Percentiles rank a stretch among this genome's conserved stretches.
These are phyloP conservation scores for Galeruca laticollis DNA, from an alignment of 2,888 invertebrate genomes.

Conservation along the genomic window DNA sequence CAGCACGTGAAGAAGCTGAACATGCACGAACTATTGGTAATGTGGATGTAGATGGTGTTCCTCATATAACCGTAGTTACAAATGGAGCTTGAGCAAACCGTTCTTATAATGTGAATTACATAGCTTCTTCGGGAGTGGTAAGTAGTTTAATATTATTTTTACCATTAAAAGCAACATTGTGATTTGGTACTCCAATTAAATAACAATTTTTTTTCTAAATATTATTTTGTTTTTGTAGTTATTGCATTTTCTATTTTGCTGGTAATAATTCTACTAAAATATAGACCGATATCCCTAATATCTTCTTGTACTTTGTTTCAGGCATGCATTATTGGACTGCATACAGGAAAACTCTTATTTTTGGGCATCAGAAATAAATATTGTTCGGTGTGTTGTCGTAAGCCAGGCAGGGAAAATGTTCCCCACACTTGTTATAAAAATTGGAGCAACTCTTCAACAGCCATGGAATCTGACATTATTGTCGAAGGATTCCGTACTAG, in stretches of 20 bases:
- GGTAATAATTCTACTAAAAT: background rate
- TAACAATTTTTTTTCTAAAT: background rate
- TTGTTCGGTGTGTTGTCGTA: constrained; percentile 30
- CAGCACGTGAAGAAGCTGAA: constrained; percentile 8
- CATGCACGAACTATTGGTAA: constrained; percentile 3
- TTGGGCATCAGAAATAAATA: constrained; percentile 37
- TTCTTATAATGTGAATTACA: constrained; percentile 9
- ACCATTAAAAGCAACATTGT: too few relatives aligned
- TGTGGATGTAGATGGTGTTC: constrained; percentile 10
- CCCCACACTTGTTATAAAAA: too few relatives aligned
- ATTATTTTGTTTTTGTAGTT: background rate
- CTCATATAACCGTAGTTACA: too few relatives aligned
- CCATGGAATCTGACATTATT: constrained; percentile 44
- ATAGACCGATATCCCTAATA: background rate
- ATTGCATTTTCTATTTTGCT: background rate
- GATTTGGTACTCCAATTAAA: background rate
- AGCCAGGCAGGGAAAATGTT: too few relatives aligned
- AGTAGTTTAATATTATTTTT: background rate
- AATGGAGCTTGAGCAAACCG: constrained; percentile 16
- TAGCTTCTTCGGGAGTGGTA: constrained; percentile 5
- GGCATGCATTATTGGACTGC: constrained; percentile 36
- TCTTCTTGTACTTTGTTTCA: constrained; percentile 9
- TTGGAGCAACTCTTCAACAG: constrained; percentile 35
- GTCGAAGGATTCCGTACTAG: constrained; percentile 42
- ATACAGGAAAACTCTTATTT: constrained; percentile 29